A percentile compares a stretch with the other conserved stretches of the same genome.
phyloP scores from a whole-genome alignment of 1,140 invertebrate species.

The Lepidurus packardi region DNA sequence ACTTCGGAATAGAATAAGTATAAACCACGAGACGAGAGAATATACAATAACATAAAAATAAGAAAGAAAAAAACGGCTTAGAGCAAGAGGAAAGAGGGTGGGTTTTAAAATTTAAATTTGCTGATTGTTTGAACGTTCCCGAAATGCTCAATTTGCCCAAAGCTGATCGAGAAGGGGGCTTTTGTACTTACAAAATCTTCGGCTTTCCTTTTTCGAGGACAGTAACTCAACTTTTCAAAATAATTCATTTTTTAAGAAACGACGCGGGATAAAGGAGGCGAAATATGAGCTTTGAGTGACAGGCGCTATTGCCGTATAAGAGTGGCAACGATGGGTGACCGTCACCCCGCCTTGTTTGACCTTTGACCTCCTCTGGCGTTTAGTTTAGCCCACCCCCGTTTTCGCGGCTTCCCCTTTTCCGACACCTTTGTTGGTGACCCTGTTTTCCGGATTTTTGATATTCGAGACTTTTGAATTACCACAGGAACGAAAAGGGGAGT shows the following conservation, averaged over 20 bases:
- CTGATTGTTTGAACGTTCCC: conserved; percentile 27
- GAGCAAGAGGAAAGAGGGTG: conserved; percentile 26
- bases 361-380: neutral
- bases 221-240: neutral
- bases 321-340: neutral
- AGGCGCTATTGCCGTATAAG: neutral
- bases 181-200: neutral
- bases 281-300: neutral
- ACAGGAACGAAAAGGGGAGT: neutral
- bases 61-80: conserved; percentile 29
- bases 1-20: conserved; percentile 22
- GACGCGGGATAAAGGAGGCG: neutral
- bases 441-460: neutral
- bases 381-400: neutral
- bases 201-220: neutral
- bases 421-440: conserved; percentile 12
- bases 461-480: neutral
- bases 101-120: conserved; percentile 11
- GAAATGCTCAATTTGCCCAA: neutral
- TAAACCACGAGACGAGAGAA: conserved; percentile 22
- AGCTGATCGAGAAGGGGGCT: neutral
- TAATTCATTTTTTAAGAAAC: neutral
- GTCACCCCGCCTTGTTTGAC: conserved; percentile 12
- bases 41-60: neutral
- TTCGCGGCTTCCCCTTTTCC: conserved; percentile 15